Base-by-base conservation (phyloP, 2,888 invertebrate genomes). In the Drosophila helvetica region DNA sequence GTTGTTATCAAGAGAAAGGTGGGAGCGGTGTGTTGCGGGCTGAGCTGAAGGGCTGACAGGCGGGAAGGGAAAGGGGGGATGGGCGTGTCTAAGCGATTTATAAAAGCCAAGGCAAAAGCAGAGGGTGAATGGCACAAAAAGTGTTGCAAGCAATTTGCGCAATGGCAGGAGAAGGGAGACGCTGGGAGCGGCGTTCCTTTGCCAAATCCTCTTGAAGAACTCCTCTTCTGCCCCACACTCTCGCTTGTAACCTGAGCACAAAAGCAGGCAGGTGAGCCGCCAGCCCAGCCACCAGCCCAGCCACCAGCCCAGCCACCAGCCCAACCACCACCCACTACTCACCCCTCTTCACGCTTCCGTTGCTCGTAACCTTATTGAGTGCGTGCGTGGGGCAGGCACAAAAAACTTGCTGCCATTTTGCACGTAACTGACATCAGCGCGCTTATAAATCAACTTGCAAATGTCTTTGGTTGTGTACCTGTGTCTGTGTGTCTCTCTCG, bases 91-190 rank as follows among this genome's bases (percentile, higher is more conserved):
- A 78, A 86, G 63, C 83, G 83, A 86, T 83, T 84, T 83, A 83
- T 86, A 86, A 83, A 83, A 86, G 79, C 79, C 77, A 80, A 77
- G 67, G 83, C 74, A 81, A 48, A 48, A 18, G 15, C 22, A 22
- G 10, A 18, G 45, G 55, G 38, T 45, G 58, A 58, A 79, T 72
- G 78, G 64, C 78, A 65, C 72, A 74, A 77, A 79, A 83, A 83
- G 86, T 83, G 86, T 83, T 86, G 84, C 86, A 79, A 83, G 86
- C 86, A 86, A 86, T 83, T 83, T 86, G 79, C 79, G 82, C 83
- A 85, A 77, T 80, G 73, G 60, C 64, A 65, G 75, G 59, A 38
- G 38, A 38, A 6, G 1, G 15, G 2, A 6, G 15, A 5, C 5
- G 33, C 15, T 2, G 15, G 38, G 7, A 2, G 15, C 6, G 38